Percentiles rank a stretch among this genome's conserved stretches.
Conservation (phyloP, 2,797 vertebrate species). For the Chelonia mydas region DNA sequence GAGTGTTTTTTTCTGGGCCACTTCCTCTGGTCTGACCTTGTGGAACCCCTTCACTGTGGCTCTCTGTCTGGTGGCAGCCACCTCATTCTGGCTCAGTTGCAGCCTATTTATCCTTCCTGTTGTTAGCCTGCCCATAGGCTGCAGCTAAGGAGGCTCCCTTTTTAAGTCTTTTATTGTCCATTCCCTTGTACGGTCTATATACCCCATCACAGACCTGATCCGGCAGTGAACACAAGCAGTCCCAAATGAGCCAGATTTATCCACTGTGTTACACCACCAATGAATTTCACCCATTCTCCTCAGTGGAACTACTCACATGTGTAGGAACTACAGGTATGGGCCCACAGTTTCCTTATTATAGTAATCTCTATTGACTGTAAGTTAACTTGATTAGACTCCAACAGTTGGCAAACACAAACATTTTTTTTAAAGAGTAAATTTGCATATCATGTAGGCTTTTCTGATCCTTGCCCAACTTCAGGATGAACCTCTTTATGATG, state of each 20-base stretch:
- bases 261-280: constrained; percentile 3
- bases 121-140: background rate
- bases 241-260: background rate
- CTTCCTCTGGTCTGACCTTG: background rate
- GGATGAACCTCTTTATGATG: background rate
- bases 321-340: constrained; percentile 19
- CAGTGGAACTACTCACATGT: constrained; percentile 33
- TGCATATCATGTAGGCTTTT: constrained; percentile 36
- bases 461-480: constrained; percentile 1
- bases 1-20: background rate
- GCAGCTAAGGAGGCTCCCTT: background rate
- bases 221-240: background rate
- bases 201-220: background rate
- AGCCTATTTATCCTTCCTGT: background rate
- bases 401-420: background rate
- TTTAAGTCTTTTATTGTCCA: background rate
- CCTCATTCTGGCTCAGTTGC: background rate
- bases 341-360: constrained; percentile 12
- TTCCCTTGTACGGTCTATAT: background rate
- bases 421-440: background rate
- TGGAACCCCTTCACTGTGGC: background rate
- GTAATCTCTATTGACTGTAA: constrained; percentile 42
- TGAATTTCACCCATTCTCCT: constrained; percentile 16
- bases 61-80: background rate
- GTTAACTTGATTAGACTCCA: constrained; percentile 39